Base-by-base conservation (phyloP, 2,797 vertebrate genomes). In the Arremon brunneinucha region DNA sequence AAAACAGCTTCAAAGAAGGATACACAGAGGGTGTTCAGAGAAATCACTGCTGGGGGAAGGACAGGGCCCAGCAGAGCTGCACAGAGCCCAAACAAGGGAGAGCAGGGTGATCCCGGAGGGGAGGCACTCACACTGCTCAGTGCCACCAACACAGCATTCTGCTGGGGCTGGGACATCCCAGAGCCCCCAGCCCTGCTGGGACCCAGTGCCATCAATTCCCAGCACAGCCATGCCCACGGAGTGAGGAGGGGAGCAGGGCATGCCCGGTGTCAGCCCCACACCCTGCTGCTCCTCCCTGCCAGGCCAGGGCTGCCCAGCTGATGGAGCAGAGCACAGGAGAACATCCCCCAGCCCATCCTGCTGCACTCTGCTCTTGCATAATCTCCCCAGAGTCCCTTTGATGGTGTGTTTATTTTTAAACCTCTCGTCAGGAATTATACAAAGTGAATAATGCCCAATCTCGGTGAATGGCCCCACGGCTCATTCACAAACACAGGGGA, bases 401-500 rank as follows among this genome's bases (percentile, higher is more conserved):
- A 74, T 35, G 30, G 14, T 32, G 72, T 71, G 39, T 82, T 95
- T 96, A 91, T 93, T 94, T 96, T 91, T 94, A 91, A 94, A 91
- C 26, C 92, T 92, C 92, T 92, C n/a, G 1, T 83, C 87, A 91
- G 92, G 79, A 91, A 88, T 46, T 20, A 76, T 9, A 84, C 91
- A 53, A 91, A 94, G 59, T 39, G 87, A 86, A 76, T 83, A 81
- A 90, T 32, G 85, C 76, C 83, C 43, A 86, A 74, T 79, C 89
- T 69, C 12, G 24, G 74, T 11, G 55, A 71, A 91, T 59, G 30
- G 37, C 79, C 13, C 4, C 76, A 67, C 2, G 2, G 82, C 90
- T 94, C 80, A 43, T 80, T 82, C 91, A 83, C 74, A 81, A 71
- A 70, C 87, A 72, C 95, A 67, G 32, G 87, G 85, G 92, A 96